A percentile compares a stretch with the other conserved stretches of the same genome.
Evolutionary conservation across 2,797 vertebrate species (phyloP).

Genomic region (Falco berigora): DNA sequence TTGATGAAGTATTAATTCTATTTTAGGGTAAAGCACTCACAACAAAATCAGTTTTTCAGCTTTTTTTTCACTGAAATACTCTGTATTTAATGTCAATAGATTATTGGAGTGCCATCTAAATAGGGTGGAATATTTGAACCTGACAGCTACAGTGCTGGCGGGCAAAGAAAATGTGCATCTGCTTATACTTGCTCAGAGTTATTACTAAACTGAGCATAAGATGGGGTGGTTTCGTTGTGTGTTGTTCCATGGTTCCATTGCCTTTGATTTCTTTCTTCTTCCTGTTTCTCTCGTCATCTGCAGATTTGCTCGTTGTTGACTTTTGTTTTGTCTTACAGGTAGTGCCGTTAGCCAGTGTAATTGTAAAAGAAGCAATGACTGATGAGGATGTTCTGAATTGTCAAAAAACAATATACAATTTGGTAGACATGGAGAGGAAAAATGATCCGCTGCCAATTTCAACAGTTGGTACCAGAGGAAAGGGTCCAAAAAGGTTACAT

Average conservation of each 20-base stretch:
- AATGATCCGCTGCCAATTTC: slow-evolving; percentile 97
- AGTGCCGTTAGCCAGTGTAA: slow-evolving; percentile 94
- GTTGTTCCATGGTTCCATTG: neutral
- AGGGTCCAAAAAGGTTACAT: slow-evolving; percentile 93
- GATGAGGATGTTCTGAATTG: slow-evolving; percentile 97
- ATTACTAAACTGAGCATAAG: neutral
- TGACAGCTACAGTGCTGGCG: neutral
- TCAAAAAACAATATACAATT: slow-evolving; percentile 96
- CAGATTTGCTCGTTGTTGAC: neutral
- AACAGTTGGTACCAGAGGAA: slow-evolving; percentile 96
- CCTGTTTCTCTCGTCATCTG: neutral
- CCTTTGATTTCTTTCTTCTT: neutral
- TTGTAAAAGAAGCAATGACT: slow-evolving; percentile 91
- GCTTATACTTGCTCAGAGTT: neutral
- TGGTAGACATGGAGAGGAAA: slow-evolving; percentile 99
- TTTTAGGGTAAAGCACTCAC: neutral
- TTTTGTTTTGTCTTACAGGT: slow-evolving; percentile 75
- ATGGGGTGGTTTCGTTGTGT: neutral
- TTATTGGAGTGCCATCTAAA: neutral
- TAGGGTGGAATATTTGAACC: neutral
- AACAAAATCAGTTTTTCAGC: neutral
- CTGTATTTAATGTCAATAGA: neutral
- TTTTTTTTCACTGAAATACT: neutral
- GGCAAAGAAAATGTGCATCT: neutral
- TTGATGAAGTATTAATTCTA: neutral